Conservation (phyloP, 2,888 invertebrate genomes). For the Polymixis lichenea region DNA sequence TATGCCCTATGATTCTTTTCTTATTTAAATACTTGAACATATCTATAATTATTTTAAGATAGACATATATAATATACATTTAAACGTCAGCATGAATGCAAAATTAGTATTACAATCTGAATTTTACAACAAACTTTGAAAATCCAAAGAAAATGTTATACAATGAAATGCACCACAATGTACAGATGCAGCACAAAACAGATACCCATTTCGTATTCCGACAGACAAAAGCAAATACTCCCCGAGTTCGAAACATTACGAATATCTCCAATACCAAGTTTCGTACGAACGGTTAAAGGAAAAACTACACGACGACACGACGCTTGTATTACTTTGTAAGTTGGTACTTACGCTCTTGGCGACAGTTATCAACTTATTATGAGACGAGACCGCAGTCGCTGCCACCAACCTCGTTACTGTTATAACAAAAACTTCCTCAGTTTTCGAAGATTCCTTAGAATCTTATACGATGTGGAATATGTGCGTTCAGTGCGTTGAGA, state of each 20-base stretch:
- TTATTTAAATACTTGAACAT: neutral
- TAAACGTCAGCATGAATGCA: neutral
- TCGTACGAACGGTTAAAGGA: slow-evolving; percentile 56
- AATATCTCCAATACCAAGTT: slow-evolving; percentile 56
- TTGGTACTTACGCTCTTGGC: slow-evolving; percentile 59
- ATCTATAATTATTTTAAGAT: neutral
- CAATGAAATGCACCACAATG: slow-evolving; percentile 23
- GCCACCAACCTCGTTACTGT: slow-evolving; percentile 63
- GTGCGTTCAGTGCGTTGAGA: slow-evolving; percentile 3
- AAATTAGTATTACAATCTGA: neutral
- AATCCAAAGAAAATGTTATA: neutral
- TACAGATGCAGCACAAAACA: slow-evolving; percentile 14
- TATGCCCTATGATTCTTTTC: neutral
- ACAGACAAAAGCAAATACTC: slow-evolving; percentile 54
- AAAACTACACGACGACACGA: slow-evolving; percentile 64
- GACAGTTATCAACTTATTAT: slow-evolving; percentile 71
- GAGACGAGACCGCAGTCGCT: slow-evolving; percentile 65
- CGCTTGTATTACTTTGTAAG: slow-evolving; percentile 67
- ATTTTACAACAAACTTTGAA: neutral
- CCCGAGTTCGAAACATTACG: slow-evolving; percentile 45
- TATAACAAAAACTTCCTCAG: slow-evolving; percentile 54
- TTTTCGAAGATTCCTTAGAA: slow-evolving; percentile 44
- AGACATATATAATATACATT: too few relatives aligned
- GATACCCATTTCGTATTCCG: slow-evolving; percentile 31
- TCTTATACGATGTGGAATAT: slow-evolving; percentile 18